Evolutionary conservation across 1,140 invertebrate genomes (phyloP).

Genomic region (Neuroterus valhalla): DNA sequence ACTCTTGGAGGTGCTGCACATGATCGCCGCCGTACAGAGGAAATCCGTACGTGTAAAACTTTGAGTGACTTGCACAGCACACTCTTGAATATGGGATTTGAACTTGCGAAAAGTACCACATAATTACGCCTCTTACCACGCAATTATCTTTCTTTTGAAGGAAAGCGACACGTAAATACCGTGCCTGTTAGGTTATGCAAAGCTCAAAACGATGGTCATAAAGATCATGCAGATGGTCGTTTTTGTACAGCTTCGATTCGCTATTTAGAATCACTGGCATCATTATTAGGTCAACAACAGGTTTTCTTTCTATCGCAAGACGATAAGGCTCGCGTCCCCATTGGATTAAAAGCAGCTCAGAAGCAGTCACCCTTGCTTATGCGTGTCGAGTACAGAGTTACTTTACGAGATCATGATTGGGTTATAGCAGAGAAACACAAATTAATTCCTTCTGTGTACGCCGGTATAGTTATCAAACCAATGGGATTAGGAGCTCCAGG

Average conservation of each 20-base stretch:
- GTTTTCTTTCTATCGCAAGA: constrained; percentile 44
- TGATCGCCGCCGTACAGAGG: constrained; percentile 40
- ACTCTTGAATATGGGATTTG: constrained; percentile 1
- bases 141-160: constrained; percentile 19
- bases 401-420: constrained; percentile 64
- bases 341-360: constrained; percentile 51
- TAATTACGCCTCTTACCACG: constrained; percentile 30
- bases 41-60: constrained; percentile 25
- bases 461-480: constrained; percentile 51
- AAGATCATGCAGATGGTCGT: constrained; percentile 51
- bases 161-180: constrained; percentile 40
- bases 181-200: constrained; percentile 55
- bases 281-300: constrained; percentile 32
- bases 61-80: constrained; percentile 26
- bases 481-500: constrained; percentile 56
- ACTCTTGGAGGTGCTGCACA: constrained; percentile 39
- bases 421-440: constrained; percentile 61
- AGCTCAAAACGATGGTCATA: constrained; percentile 50
- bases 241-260: constrained; percentile 37
- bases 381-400: constrained; percentile 66
- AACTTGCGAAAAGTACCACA: constrained; percentile 13
- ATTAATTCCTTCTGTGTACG: constrained; percentile 63
- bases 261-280: constrained; percentile 35
- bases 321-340: constrained; percentile 70
- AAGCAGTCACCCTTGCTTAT: constrained; percentile 60